Base-by-base conservation (phyloP, 2,113 vertebrate genomes). In the Rostratula benghalensis region DNA sequence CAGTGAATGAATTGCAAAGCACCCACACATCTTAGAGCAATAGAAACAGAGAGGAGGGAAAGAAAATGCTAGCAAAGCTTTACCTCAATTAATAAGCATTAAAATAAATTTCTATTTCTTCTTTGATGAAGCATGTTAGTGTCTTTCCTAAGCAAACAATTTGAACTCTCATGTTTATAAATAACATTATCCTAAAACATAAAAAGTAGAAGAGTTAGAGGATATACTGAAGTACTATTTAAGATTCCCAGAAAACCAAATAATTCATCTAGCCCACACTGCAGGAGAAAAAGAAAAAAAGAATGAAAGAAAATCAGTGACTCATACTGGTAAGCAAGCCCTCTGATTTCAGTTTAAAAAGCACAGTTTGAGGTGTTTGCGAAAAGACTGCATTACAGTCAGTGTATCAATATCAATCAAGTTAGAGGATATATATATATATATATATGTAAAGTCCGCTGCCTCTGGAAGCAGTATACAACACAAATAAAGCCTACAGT, bases 301-400 rank as follows among this genome's bases (percentile, higher is more conserved):
- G 11, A 27, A 61, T 19, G 5, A 23, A 61, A 21, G 6, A 13
- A 50, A 64, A 60, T 1, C 35, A 75, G 28, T 70, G 82, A 95
- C 43, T 93, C 33, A 76, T 24, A 45, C 7, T 71, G 39, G 75
- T 71, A 87, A 95, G 69, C 27, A 93, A 94, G 67, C 14, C 75
- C 51, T 95, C 48, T 43, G 46, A 73, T 87, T 61, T 77, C 57
- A 74, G 39, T 74, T 30, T 80, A 76, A 27, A 92, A 95, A 96
- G 87, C 35, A 89, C 63, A 81, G 76, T 57, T 92, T 74, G 53
- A 93, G 56, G 87, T 59, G 33, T 86, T 78, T 81, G 19, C 57
- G 15, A 69, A 65, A 96, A 75, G 71, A 91, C 87, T 69, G 43
- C 24, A 60, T 78, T 85, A 45, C n/a, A 76, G 7, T 37, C 89